Evolutionary conservation across 1,140 invertebrate species (phyloP), one percentile per base, ranked within the genome.

Genomic region (Pararge aegeria): DNA sequence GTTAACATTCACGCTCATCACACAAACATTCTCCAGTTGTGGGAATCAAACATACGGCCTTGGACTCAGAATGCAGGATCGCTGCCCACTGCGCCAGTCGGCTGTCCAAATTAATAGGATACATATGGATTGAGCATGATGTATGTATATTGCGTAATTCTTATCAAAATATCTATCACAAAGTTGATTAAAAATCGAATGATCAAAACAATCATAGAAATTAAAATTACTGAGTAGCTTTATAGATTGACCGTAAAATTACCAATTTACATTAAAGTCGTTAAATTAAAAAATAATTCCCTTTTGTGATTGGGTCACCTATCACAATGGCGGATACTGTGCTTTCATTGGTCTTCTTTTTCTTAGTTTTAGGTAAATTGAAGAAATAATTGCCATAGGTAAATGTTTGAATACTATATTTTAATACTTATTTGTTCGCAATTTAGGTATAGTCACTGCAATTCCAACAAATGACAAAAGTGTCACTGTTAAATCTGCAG

Each of bases 281-380:
- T 30, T 5, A 48, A 30, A 49, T 2, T 20, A 37, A 38, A 49
- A 12, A 18, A n/a, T 9, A 37, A 48, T 49, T 53, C 37, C 15
- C 21, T 61, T 61, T 54, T 38, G 7, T 34, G 21, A 51, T 61
- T 55, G 34, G 30, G 40, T 55, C 29, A 27, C 13, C 46, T 13
- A 30, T 48, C 20, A 68, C 69, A 70, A 83, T 85, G 82, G 65
- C 68, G 57, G 72, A 62, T 54, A 61, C 67, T 56, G 9, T 68
- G 5, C 9, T 48, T 30, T 57, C 66, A 29, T 20, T 78, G 40
- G 38, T 64, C 12, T 60, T 61, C 38, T 24, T 55, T 49, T 21
- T 73, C 15, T 55, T 73, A 50, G 40, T 75, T 55, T 52, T 82
- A 59, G 73, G 83, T 86, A 78, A 80, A 69, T 21, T 10, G 20